phyloP scores from a whole-genome alignment of 2,797 vertebrate species.

The Lutjanus argentimaculatus region DNA sequence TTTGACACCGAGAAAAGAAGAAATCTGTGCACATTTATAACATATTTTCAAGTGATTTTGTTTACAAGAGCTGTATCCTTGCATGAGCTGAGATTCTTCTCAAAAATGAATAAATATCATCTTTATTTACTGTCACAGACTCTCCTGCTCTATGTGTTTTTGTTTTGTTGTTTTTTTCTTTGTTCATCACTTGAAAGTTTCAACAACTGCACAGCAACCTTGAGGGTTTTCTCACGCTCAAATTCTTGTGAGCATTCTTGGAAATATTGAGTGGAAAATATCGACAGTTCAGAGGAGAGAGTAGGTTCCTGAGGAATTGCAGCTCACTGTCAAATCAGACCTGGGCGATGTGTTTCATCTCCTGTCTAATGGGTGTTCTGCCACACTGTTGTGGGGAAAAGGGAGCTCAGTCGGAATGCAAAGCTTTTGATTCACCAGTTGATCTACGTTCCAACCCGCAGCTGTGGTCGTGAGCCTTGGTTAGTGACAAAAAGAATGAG shows the following conservation, averaged over 20 bases:
- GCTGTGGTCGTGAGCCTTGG: background rate
- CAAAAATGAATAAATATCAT: constrained; percentile 84
- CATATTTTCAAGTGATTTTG: constrained; percentile 85
- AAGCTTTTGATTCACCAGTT: background rate
- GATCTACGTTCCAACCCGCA: background rate
- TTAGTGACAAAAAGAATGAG: background rate
- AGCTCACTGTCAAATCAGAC: background rate
- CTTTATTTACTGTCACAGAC: constrained; percentile 81
- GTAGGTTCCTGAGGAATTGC: constrained; percentile 1
- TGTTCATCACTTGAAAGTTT: background rate
- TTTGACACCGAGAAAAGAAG: constrained; percentile 75
- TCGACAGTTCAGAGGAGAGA: constrained; percentile 13
- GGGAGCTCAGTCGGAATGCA: background rate
- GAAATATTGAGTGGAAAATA: constrained; percentile 41
- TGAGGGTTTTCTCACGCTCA: constrained; percentile 2
- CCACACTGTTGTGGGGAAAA: no score
- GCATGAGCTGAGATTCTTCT: constrained; percentile 87
- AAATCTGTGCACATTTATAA: constrained; percentile 84
- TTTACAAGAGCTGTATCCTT: constrained; percentile 92
- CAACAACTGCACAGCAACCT: no score
- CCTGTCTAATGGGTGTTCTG: background rate
- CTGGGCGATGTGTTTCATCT: background rate
- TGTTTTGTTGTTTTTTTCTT: background rate
- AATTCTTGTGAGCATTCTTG: background rate
- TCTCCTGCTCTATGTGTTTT: background rate